Evolutionary conservation across 2,888 invertebrate species (phyloP), one percentile per base, ranked within the genome.

Genomic region (Linhomoeus sp.): DNA sequence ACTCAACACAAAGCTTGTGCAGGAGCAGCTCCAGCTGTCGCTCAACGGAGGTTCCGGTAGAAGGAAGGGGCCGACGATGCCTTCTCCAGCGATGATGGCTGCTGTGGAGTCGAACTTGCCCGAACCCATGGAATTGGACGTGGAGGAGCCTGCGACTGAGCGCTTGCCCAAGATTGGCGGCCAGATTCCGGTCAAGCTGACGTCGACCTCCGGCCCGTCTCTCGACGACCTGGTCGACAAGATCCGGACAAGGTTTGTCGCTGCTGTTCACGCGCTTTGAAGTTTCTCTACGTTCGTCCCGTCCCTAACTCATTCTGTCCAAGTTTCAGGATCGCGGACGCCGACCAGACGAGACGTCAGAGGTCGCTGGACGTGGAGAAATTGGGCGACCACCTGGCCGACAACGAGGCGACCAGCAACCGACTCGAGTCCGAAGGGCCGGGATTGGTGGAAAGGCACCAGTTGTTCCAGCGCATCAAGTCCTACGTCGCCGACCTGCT

Each of bases 401-500:
- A 66, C 41, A 64, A 67, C 54, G 74, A 75, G 55, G 43, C 50
- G 52, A 73, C 76, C 43, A 65, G 70, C 46, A 60, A 60, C 47
- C 61, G 66, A 41, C 61, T 71, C 50, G 75, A 77, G 53, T 61
- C 66, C 42, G 73, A 74, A 53, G 75, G 73, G 46, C 77, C 77
- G 20, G 66, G 68, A 50, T 76, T 86, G 46, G 84, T 83, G 55
- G 77, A 78, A 48, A 79, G 81, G 56, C 92, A 85, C 74, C 73
- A 77, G 61, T 82, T 88, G 71, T 92, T 87, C 74, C 92, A 94
- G 75, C 84, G 88, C 71, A 77, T 85, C 62, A 77, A 85, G 67
- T 85, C 86, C 63, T 94, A 87, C 75, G 78, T 88, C 65, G 81
- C 81, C 57, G 88, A 92, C 76, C 78, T 92, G 69, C 78, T 92